Base-by-base conservation (phyloP, 1,140 invertebrate genomes). In the Oncopodura yosiiana region DNA sequence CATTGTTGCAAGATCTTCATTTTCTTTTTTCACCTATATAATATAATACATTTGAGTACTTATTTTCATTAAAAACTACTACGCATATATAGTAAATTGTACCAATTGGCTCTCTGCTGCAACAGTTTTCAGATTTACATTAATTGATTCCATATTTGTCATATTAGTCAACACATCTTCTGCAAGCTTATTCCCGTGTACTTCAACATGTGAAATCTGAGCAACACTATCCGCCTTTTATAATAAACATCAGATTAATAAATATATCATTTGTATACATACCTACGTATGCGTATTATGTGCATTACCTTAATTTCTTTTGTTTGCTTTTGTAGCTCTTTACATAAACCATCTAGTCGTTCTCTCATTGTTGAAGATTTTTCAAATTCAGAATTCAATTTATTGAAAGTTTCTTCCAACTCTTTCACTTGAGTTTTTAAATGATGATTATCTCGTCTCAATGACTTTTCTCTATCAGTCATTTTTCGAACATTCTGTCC, bases 311-410 rank as follows among this genome's bases (percentile, higher is more conserved):
- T 63, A 36, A 60, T 56, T 27, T 44, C 45, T 48, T 57, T 49
- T 5, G 53, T 60, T 30, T 56, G 53, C 21, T 57, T 63, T 32
- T 63, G 48, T 21, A 63, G 46, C 30, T 60, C 61, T 37, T 55
- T 58, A 41, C 58, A 56, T n/a, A 63, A 42, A 21, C 38, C 42
- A 36, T 63, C 61, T 16, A 63, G 36, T 2, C 57, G 49, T 18
- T 53, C 49, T 34, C 54, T 44, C 53, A 57, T 48, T 32, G 26
- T 37, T 19, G 26, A 39, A 12, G 61, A 60, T 30, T 53, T 57
- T 19, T 32, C 30, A 12, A 60, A 49, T 21, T 63, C 54, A 38
- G 18, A 38, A 45, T 60, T 24, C 39, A 58, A 12, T 27, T 11
- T 38, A 9, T 27, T 34, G 24, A 57, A 44, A 14, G 48, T 58